Conservation (phyloP, 2,113 vertebrate genomes). For the Corythornis madagascariensis region DNA sequence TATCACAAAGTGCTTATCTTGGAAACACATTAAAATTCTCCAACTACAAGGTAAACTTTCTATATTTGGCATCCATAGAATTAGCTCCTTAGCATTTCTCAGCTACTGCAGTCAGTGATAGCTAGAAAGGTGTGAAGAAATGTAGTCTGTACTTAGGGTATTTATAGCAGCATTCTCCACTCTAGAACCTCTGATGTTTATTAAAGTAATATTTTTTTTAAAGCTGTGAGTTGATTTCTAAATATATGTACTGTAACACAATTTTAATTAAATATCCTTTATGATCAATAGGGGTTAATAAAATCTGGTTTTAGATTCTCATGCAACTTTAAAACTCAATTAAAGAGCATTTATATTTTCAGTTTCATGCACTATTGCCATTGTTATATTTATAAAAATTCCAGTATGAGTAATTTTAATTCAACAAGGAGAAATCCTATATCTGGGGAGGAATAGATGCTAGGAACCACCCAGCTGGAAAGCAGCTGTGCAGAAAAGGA, state of each 20-base stretch:
- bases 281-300: background rate
- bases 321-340: background rate
- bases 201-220: background rate
- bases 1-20: background rate
- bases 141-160: background rate
- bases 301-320: background rate
- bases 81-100: background rate
- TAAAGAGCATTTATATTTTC: background rate
- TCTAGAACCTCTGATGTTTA: background rate
- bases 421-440: background rate
- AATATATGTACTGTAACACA: background rate
- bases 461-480: background rate
- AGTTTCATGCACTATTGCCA: background rate
- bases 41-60: background rate
- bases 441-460: background rate
- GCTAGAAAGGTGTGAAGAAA: background rate
- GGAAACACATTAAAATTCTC: background rate
- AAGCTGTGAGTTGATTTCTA: background rate
- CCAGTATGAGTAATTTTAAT: background rate
- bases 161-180: background rate
- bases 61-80: background rate
- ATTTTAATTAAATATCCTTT: background rate
- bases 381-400: background rate
- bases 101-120: background rate
- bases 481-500: background rate